Conservation (phyloP, 2,113 vertebrate species). For the Merops nubicus region DNA sequence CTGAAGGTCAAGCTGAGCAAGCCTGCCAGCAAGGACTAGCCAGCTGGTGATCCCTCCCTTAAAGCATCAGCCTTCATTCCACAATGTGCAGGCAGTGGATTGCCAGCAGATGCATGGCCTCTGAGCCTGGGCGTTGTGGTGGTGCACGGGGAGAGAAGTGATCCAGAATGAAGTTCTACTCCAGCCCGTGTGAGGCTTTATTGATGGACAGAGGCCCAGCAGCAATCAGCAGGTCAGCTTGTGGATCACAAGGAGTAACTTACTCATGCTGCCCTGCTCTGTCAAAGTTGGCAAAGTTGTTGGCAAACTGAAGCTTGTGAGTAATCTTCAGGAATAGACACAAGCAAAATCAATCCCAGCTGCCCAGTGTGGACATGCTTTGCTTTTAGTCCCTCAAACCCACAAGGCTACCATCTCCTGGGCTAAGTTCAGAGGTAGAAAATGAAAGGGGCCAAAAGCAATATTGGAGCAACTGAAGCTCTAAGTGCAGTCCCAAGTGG, state of each 20-base stretch:
- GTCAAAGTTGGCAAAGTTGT: neutral
- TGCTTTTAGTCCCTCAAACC: neutral
- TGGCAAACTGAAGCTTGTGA: neutral
- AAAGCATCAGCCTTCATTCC: neutral
- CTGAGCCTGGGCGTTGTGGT: neutral
- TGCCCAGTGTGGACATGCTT: rapidly evolving
- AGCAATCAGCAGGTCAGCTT: neutral
- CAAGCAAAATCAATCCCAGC: neutral
- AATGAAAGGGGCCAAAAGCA: neutral
- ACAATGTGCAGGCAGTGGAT: neutral
- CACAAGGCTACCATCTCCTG: neutral
- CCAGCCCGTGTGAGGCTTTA: neutral
- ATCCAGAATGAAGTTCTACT: neutral
- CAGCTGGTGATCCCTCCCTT: slow-evolving; percentile 33
- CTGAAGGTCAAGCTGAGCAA: slow-evolving; percentile 33
- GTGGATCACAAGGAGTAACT: neutral
- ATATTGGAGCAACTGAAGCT: neutral
- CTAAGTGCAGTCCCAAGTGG: neutral
- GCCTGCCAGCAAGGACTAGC: slow-evolving; percentile 9
- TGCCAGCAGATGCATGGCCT: slow-evolving; percentile 8
- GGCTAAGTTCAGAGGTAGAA: neutral
- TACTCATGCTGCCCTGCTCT: neutral
- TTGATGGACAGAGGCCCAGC: neutral
- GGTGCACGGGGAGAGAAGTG: neutral
- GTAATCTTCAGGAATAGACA: neutral